These are phyloP conservation scores for Machimus atricapillus DNA, from an alignment of 2,888 invertebrate species.

Conservation along the genomic window DNA sequence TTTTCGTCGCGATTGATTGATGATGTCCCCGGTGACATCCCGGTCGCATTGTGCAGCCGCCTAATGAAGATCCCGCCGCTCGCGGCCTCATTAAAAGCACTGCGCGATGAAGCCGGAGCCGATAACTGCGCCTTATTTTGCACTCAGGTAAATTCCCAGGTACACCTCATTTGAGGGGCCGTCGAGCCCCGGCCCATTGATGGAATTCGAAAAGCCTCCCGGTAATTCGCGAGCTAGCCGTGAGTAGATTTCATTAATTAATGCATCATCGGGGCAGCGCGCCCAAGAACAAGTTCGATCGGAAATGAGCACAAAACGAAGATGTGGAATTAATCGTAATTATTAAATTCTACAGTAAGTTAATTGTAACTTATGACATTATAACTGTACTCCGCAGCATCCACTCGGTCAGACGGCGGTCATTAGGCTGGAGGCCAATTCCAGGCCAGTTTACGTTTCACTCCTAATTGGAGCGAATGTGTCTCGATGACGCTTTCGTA, in stretches of 20 bases:
- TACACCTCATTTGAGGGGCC: neutral
- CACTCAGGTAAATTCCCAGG: neutral
- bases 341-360: conserved; percentile 12
- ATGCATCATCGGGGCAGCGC: neutral
- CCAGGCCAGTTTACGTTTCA: neutral
- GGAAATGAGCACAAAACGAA: conserved; percentile 23
- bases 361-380: conserved; percentile 34
- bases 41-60: neutral
- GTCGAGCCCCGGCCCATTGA: neutral
- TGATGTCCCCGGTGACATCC: neutral
- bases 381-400: conserved; percentile 5
- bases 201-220: neutral
- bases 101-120: neutral
- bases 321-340: conserved; percentile 19
- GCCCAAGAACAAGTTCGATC: conserved; percentile 22
- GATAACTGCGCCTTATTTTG: conserved; percentile 1
- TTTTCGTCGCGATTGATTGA: conserved; percentile 6
- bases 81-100: neutral
- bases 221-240: neutral
- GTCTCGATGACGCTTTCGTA: neutral
- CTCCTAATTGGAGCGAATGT: conserved; percentile 9
- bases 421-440: neutral
- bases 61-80: neutral
- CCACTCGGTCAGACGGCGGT: neutral
- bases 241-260: conserved; percentile 25